Percentiles rank a stretch among this genome's conserved stretches.
These are phyloP conservation scores for Tenrec ecaudatus DNA, from an alignment of 2,113 vertebrate genomes.

Conservation along the genomic window DNA sequence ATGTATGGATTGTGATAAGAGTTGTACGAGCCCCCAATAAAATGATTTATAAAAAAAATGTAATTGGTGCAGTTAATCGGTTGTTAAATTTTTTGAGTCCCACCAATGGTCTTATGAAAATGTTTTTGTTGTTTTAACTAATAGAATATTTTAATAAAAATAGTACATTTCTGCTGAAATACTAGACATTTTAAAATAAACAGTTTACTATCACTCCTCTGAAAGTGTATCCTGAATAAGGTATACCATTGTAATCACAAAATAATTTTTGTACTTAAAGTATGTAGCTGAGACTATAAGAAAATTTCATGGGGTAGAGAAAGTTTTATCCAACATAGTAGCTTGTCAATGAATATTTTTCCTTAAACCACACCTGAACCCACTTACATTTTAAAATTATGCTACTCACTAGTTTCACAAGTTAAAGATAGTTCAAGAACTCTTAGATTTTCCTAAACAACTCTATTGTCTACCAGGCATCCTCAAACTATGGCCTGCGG, in stretches of 20 bases:
- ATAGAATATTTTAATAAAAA: no score
- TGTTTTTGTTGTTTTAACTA: no score
- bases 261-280: background rate
- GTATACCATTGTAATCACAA: background rate
- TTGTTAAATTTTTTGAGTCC: no score
- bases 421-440: background rate
- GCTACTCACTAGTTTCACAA: background rate
- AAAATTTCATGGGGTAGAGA: background rate
- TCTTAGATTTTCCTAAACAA: background rate
- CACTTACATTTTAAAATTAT: background rate
- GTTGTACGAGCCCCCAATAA: no score
- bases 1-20: no score
- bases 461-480: background rate
- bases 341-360: background rate
- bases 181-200: background rate
- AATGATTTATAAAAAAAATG: no score
- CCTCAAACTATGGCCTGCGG: no score
- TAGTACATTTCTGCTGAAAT: background rate
- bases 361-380: background rate
- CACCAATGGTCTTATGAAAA: no score
- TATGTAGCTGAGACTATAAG: background rate
- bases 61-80: no score
- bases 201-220: background rate
- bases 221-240: background rate
- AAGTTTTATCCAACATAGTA: background rate